phyloP scores from a whole-genome alignment of 2,888 invertebrate species.

The Autographa gamma region DNA sequence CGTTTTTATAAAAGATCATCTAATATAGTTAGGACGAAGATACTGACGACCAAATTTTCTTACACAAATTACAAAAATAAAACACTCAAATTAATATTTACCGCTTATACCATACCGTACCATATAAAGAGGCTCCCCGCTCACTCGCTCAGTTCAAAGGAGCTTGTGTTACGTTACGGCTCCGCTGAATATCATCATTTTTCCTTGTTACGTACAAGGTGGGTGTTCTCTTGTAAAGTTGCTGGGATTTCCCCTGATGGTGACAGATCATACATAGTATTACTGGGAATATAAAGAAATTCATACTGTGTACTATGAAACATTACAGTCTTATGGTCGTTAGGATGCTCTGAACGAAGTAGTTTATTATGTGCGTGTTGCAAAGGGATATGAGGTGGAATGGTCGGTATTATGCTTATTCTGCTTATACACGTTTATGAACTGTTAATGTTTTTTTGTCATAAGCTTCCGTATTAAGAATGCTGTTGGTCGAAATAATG shows the following conservation, averaged over 20 bases:
- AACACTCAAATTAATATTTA: conserved; percentile 23
- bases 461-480: too few relatives aligned
- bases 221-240: conserved; percentile 68
- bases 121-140: conserved; percentile 55
- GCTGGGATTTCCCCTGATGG: conserved; percentile 74
- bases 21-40: too few relatives aligned
- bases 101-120: conserved; percentile 14
- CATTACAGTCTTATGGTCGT: conserved; percentile 43
- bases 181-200: conserved; percentile 71
- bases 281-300: conserved; percentile 59
- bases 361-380: conserved; percentile 52
- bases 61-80: background rate
- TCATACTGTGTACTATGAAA: conserved; percentile 45
- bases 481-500: too few relatives aligned
- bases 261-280: conserved; percentile 73
- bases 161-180: conserved; percentile 64
- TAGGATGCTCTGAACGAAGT: conserved; percentile 51
- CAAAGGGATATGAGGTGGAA: conserved; percentile 27
- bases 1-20: too few relatives aligned
- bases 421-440: conserved; percentile 2
- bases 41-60: background rate
- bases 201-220: conserved; percentile 72
- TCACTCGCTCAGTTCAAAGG: conserved; percentile 63
- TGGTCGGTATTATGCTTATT: conserved; percentile 22
- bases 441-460: background rate